Evolutionary conservation across 2,797 vertebrate genomes (phyloP), one percentile per base, ranked within the genome.

Genomic region (Danio choprae): DNA sequence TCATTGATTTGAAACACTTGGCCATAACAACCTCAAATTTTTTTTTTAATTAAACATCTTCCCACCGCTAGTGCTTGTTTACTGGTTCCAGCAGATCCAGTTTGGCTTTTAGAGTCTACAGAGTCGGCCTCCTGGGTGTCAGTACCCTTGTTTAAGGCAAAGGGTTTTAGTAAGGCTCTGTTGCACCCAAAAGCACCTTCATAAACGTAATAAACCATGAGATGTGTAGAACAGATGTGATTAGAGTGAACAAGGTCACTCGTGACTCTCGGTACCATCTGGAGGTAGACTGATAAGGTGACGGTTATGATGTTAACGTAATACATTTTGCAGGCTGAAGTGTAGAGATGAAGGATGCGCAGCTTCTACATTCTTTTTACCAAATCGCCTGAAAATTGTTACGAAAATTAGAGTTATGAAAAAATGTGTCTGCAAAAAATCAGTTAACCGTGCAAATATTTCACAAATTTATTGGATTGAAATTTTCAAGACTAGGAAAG

Each of bases 91-190:
- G 22, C 18, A 69, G 10, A 51, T 5, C 56, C 5, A 6, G 29
- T 67, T 74, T 51, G 71, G 67, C 40, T 50, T 40, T 70, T 64
- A 60, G 48, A 43, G 50, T 72, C 48, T 77, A 81, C 29, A 43
- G n/a, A 29, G 7, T 67, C 71, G 38, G 38, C 60, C 68, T 73
- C 18, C 63, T 53, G 18, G 60, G 36, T 63, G 63, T 36, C 20
- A 58, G 74, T 80, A 81, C 43, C 73, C 71, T 84, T 5, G 36
- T 81, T 86, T 88, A 89, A 89, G 87, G 87, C 87, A 88, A 83
- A 83, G 62, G 82, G 84, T 82, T 85, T 29, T 68, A 56, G 18
- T 84, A 87, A 86, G 84, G 86, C 81, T 72, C 74, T 68, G 55
- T 84, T 43, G 20, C 16, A 75, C 46, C 60, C 50, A 59, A 58